phyloP scores from a whole-genome alignment of 23 tunicate genomes.

The Oikopleura albicans region DNA sequence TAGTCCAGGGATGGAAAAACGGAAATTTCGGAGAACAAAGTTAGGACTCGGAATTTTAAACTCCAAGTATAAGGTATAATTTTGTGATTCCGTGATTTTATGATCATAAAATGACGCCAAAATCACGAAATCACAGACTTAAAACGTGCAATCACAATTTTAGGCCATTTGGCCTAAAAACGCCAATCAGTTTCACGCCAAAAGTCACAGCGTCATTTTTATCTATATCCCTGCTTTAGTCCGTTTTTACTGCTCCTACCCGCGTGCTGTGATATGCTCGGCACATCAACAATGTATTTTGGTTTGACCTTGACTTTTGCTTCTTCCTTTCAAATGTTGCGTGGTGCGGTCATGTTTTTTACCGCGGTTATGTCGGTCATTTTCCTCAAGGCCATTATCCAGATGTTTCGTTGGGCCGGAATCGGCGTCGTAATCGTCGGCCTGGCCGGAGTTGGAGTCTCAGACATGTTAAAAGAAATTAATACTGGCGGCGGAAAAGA shows the following conservation, averaged over 20 bases:
- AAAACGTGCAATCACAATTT: too few species aligned
- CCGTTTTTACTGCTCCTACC: conserved; percentile 59
- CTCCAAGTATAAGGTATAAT: neutral
- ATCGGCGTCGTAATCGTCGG: conserved; percentile 56
- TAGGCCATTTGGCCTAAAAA: too few species aligned
- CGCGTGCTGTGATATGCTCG: conserved; percentile 90
- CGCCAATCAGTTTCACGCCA: too few species aligned
- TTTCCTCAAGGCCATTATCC: conserved; percentile 43
- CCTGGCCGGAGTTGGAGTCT: conserved; percentile 48
- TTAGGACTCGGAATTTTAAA: neutral
- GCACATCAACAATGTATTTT: conserved; percentile 48
- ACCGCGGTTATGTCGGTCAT: conserved; percentile 85
- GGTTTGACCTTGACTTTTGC: conserved; percentile 87
- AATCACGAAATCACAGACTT: too few species aligned
- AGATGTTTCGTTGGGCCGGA: conserved; percentile 52
- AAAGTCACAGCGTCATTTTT: too few species aligned
- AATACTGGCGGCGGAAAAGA: conserved; percentile 18
- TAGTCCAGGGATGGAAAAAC: too few species aligned
- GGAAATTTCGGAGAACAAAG: too few species aligned
- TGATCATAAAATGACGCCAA: too few species aligned
- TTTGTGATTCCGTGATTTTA: neutral
- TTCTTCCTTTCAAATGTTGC: conserved; percentile 89
- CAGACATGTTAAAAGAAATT: conserved; percentile 31
- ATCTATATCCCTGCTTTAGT: too few species aligned
- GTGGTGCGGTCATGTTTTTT: conserved; percentile 96